Evolutionary conservation across 1,140 invertebrate genomes (phyloP).

Genomic region (Campodea augens): DNA sequence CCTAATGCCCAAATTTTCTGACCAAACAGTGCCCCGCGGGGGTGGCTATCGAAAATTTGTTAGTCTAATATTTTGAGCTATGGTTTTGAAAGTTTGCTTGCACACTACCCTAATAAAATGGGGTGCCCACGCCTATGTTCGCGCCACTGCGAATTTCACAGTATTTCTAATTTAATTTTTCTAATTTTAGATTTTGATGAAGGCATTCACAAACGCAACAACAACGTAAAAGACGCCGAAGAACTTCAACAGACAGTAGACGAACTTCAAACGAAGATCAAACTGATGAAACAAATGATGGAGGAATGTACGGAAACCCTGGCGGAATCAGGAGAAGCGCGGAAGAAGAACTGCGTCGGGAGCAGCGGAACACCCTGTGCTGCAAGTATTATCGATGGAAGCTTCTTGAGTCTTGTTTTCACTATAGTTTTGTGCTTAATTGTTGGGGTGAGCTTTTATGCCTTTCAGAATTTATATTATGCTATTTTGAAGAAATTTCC

Average conservation of each 20-base stretch:
- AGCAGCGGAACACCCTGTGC: conserved; percentile 24
- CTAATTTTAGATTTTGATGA: no score
- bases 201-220: neutral
- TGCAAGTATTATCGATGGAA: conserved; percentile 45
- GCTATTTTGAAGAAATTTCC: conserved; percentile 63
- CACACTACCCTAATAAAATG: no score
- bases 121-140: no score
- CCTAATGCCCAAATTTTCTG: no score
- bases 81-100: no score
- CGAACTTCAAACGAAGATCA: conserved; percentile 47
- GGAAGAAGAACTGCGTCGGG: conserved; percentile 25
- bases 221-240: neutral
- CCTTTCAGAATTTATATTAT: conserved; percentile 61
- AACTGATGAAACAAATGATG: conserved; percentile 58
- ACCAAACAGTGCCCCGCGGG: no score
- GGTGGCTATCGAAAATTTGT: no score
- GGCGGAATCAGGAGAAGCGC: conserved; percentile 24
- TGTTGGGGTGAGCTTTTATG: conserved; percentile 53
- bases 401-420: conserved; percentile 58
- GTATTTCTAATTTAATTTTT: no score
- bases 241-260: conserved; percentile 47
- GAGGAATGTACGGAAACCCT: conserved; percentile 37
- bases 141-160: no score
- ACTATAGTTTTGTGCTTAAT: conserved; percentile 52
- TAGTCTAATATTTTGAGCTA: no score